phyloP scores from a whole-genome alignment of 2,888 invertebrate genomes.

The Steinernema carpocapsae region DNA sequence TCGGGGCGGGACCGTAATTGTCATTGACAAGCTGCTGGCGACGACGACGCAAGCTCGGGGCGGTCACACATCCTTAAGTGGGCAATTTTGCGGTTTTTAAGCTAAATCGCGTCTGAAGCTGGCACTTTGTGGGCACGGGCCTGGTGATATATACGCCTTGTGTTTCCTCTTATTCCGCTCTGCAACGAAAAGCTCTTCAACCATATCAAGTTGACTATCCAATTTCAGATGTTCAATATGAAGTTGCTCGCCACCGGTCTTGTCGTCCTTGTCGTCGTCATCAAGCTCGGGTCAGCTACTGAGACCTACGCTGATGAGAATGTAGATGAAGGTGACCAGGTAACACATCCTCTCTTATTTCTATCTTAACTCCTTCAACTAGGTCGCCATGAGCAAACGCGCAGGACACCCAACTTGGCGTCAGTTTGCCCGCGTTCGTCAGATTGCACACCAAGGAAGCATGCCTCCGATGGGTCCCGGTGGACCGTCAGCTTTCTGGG shows the following conservation, averaged over 20 bases:
- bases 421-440: slow-evolving; percentile 19
- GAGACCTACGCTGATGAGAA: not conserved
- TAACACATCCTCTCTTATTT: not conserved
- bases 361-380: not conserved
- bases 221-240: not conserved
- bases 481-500: slow-evolving; percentile 19
- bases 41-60: not conserved
- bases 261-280: not conserved
- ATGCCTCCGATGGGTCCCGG: not conserved
- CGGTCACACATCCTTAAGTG: slow-evolving; percentile 30
- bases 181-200: not conserved
- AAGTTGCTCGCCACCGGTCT: not conserved
- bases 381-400: not conserved
- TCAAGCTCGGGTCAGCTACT: not conserved
- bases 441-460: slow-evolving; percentile 19
- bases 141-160: not conserved
- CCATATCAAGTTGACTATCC: not conserved
- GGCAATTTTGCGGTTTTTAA: slow-evolving; percentile 17
- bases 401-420: slow-evolving; percentile 27
- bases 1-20: slow-evolving; percentile 32
- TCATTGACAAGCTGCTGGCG: slow-evolving; percentile 2
- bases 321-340: not conserved
- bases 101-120: slow-evolving; percentile 9
- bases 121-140: slow-evolving; percentile 5
- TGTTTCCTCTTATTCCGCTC: not conserved